phyloP scores from a whole-genome alignment of 2,113 vertebrate genomes.

The Pachyramphus minor region DNA sequence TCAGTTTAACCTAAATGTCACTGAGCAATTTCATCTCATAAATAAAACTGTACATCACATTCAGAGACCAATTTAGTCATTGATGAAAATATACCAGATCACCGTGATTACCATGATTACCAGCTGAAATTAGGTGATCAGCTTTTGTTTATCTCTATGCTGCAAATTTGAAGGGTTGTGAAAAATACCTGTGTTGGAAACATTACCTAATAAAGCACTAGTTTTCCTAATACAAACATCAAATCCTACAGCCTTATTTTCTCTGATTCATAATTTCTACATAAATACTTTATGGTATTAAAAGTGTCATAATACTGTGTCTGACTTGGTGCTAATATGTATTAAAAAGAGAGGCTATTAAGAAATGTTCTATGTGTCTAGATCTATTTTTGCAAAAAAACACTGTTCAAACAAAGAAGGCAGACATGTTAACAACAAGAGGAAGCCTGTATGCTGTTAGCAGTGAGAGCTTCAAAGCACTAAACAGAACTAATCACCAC shows the following conservation, averaged over 20 bases:
- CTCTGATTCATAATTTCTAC: background rate
- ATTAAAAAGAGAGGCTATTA: background rate
- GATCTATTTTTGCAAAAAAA: conserved; percentile 8
- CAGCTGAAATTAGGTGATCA: background rate
- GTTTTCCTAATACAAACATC: background rate
- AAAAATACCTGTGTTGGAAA: background rate
- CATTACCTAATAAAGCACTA: background rate
- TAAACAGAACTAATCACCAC: conserved; percentile 18
- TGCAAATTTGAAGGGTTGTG: background rate
- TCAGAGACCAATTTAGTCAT: background rate
- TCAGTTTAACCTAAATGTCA: background rate
- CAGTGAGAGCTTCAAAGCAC: conserved; percentile 1
- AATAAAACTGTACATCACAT: background rate
- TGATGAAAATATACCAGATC: background rate
- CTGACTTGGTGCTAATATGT: background rate
- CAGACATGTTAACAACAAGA: background rate
- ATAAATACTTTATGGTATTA: background rate
- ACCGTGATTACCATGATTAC: too few relatives aligned
- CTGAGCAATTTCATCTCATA: background rate
- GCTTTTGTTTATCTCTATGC: background rate
- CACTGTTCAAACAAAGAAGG: background rate
- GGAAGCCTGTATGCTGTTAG: background rate
- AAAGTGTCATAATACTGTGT: background rate
- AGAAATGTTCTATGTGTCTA: background rate
- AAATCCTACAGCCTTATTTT: background rate